phyloP scores from a whole-genome alignment of 2,113 vertebrate species.

The Ascaphus truei region DNA sequence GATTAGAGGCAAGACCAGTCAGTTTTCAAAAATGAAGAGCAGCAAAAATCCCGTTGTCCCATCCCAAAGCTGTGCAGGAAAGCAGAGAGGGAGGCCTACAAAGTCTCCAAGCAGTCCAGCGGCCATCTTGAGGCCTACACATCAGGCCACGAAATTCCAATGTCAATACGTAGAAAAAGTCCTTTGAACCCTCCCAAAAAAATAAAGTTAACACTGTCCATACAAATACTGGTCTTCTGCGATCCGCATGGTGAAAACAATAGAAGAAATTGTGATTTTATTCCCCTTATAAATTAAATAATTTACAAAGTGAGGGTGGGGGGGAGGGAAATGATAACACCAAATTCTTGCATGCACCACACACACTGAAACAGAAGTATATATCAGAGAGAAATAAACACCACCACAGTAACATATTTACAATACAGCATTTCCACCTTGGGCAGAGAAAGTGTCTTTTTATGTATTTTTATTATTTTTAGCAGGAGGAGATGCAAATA shows the following conservation, averaged over 20 bases:
- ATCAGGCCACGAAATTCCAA: background rate
- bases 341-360: slow-evolving; percentile 31
- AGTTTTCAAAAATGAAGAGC: no score
- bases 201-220: background rate
- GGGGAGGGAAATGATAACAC: slow-evolving; percentile 4
- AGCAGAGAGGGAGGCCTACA: background rate
- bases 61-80: background rate
- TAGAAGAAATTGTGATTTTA: background rate
- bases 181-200: background rate
- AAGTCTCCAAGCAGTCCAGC: background rate
- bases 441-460: background rate
- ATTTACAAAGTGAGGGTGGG: slow-evolving; percentile 26
- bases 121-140: background rate
- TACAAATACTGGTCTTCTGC: background rate
- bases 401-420: background rate
- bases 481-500: no score
- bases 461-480: no score
- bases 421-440: background rate
- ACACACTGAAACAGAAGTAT: slow-evolving; percentile 8
- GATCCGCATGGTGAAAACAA: background rate
- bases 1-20: background rate
- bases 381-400: background rate
- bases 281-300: slow-evolving; percentile 26
- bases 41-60: no score
- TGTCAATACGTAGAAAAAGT: slow-evolving; percentile 11